Evolutionary conservation across 2,797 vertebrate species (phyloP).

Genomic region (Spizella passerina): DNA sequence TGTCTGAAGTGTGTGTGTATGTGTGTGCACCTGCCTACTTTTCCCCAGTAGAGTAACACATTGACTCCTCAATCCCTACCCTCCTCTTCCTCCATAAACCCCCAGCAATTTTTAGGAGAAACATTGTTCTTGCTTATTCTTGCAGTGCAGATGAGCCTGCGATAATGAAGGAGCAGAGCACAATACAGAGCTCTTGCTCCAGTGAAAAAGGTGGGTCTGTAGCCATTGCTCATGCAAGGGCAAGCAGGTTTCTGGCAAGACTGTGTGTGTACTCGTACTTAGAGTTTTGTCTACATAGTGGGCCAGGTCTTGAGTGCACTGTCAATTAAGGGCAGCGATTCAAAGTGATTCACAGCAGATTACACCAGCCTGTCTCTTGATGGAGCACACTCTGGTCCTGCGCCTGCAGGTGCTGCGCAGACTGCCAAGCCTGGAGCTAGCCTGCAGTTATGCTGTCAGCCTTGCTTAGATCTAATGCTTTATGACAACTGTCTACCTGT

Average conservation of each 20-base stretch:
- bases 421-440: constrained; percentile 79
- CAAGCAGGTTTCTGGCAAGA: constrained; percentile 58
- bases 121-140: neutral
- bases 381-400: constrained; percentile 58
- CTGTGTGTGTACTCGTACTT: neutral
- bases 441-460: constrained; percentile 75
- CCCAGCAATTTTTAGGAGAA: neutral
- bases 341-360: constrained; percentile 71
- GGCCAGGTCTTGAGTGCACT: constrained; percentile 59
- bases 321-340: constrained; percentile 72
- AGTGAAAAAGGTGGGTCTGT: neutral
- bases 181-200: neutral
- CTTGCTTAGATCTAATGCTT: constrained; percentile 78
- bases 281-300: constrained; percentile 40
- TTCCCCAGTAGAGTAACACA: neutral
- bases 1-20: neutral
- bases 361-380: constrained; percentile 62
- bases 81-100: neutral
- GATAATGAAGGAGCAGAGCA: neutral
- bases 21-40: neutral
- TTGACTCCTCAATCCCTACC: neutral
- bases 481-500: constrained; percentile 86
- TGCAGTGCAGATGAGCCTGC: neutral
- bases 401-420: constrained; percentile 74
- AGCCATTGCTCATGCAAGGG: constrained; percentile 40